Evolutionary conservation across 2,888 invertebrate species (phyloP), one percentile per base, ranked within the genome.

Genomic region (Arctia plantaginis): DNA sequence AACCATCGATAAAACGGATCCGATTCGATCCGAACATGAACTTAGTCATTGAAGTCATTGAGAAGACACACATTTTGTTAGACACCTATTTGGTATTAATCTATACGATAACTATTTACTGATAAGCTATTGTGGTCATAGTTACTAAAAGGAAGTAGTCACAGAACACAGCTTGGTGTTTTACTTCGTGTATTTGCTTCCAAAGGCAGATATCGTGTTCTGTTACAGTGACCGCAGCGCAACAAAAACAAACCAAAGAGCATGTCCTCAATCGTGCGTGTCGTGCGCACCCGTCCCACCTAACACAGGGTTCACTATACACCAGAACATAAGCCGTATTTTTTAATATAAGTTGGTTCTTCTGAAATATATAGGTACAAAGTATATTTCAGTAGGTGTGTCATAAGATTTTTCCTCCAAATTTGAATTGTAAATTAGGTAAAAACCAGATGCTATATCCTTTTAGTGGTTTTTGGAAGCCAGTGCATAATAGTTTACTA

Each of bases 181-280:
- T 71, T 64, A 39, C 15, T 27, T 27, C 76, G 77, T 80, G 78
- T 79, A 85, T 86, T 82, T 82, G 87, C 86, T 87, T 85, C 82
- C 82, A 80, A 82, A 85, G 84, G 80, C 81, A 83, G 83, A 86
- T 84, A 82, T 87, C 91, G 93, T 91, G 90, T 95, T 90, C 89
- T 91, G 90, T 94, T 94, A 93, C 94, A 85, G 90, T 92, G 93
- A 95, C 95, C 95, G 93, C 95, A 94, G 87, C 86, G 85, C 90
- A 94, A 95, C 93, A 94, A 95, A 94, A 95, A 94, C 93, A 94
- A 93, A 89, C 88, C 86, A 89, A n/a, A 94, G 92, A 93, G 90
- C 89, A 89, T 93, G 93, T 94, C 93, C 93, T 94, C 94, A 94
- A 95, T 95, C 93, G 94, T 94, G 95, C 95, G 94, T 94, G 94